Evolutionary conservation across 2,888 invertebrate species (phyloP).

Genomic region (Drosophila mercatorum): DNA sequence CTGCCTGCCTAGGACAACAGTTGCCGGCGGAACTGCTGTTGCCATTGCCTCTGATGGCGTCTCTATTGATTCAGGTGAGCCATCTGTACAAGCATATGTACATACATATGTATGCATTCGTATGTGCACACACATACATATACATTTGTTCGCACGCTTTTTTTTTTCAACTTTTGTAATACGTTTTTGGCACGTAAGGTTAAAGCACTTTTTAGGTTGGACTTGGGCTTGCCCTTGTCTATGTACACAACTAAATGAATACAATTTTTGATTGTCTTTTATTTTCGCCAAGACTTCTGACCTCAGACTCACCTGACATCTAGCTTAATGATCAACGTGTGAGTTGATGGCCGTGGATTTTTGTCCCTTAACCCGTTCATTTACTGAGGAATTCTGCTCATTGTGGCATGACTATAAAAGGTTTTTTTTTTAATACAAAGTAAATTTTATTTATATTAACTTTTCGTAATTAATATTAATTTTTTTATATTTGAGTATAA

Average conservation of each 20-base stretch:
- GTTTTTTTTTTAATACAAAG: too few relatives aligned
- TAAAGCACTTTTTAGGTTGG: constrained; percentile 63
- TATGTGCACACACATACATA: not conserved
- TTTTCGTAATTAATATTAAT: too few relatives aligned
- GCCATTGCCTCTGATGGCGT: not conserved
- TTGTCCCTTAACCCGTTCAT: not conserved
- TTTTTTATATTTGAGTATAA: too few relatives aligned
- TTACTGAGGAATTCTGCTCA: not conserved
- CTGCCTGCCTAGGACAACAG: constrained; percentile 49
- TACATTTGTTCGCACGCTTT: constrained; percentile 7
- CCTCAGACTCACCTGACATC: constrained; percentile 23
- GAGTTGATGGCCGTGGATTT: constrained; percentile 6
- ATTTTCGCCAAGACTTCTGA: constrained; percentile 27
- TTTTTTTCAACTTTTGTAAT: constrained; percentile 31
- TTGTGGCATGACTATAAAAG: not conserved
- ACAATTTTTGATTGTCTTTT: constrained; percentile 5
- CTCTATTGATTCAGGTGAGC: constrained; percentile 50
- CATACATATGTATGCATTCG: not conserved
- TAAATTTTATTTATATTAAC: too few relatives aligned
- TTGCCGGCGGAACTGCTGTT: not conserved
- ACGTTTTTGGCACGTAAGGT: constrained; percentile 64
- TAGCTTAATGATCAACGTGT: constrained; percentile 1
- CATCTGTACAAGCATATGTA: not conserved
- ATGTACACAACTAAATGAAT: constrained; percentile 13
- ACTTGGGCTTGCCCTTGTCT: constrained; percentile 59